Evolutionary conservation across 1,140 invertebrate species (phyloP).

Genomic region (Mylabris phalerata): DNA sequence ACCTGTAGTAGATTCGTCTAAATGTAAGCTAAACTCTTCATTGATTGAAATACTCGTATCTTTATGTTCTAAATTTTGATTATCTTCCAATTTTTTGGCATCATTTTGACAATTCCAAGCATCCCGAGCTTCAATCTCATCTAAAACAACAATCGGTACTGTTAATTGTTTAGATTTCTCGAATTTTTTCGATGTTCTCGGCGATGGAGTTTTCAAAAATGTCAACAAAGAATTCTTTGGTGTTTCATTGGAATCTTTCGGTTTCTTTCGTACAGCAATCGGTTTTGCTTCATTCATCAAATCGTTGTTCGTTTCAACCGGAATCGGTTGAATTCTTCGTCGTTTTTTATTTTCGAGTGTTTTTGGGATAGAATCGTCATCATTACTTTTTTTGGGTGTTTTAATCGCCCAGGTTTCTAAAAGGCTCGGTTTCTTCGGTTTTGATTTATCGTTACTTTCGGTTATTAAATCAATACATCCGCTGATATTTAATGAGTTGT

Average conservation of each 20-base stretch:
- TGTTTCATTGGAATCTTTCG: neutral
- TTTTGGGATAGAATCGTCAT: too few species aligned
- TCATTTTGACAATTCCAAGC: slow-evolving; percentile 24
- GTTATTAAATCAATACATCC: slow-evolving; percentile 23
- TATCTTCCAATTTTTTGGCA: neutral
- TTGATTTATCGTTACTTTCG: slow-evolving; percentile 19
- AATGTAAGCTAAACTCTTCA: slow-evolving; percentile 61
- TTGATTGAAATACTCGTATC: slow-evolving; percentile 43
- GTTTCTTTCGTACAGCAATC: too few species aligned
- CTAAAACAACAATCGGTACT: slow-evolving; percentile 7
- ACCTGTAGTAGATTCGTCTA: slow-evolving; percentile 47
- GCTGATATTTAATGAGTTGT: slow-evolving; percentile 25
- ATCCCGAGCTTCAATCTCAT: slow-evolving; percentile 38
- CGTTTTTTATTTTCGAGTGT: too few species aligned
- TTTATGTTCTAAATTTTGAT: slow-evolving; percentile 30
- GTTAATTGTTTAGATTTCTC: neutral
- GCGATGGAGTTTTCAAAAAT: slow-evolving; percentile 17
- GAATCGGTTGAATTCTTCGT: slow-evolving; percentile 12
- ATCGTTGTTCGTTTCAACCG: neutral
- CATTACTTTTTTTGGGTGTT: slow-evolving; percentile 25
- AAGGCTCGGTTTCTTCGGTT: slow-evolving; percentile 32
- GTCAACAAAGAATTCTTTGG: slow-evolving; percentile 21
- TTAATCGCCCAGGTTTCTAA: slow-evolving; percentile 32
- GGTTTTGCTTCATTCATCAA: slow-evolving; percentile 3
- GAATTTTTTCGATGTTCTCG: slow-evolving; percentile 10